These are phyloP conservation scores for Suricata suricatta DNA, from an alignment of 2,113 vertebrate species.

Conservation along the genomic window DNA sequence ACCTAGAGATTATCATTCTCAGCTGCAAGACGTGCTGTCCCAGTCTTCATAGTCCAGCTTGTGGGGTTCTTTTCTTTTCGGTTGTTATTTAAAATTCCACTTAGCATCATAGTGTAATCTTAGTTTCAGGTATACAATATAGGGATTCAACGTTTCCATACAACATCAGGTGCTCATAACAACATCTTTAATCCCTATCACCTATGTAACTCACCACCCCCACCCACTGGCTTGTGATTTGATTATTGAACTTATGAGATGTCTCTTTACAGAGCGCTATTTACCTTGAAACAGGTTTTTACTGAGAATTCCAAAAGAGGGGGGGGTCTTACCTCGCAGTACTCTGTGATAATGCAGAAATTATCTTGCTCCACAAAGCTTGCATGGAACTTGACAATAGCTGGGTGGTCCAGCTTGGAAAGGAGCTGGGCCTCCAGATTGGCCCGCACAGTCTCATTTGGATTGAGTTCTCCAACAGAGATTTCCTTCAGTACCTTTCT, in stretches of 20 bases:
- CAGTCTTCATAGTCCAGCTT: not conserved
- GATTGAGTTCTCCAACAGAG: slow-evolving; percentile 87
- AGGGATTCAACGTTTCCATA: not conserved
- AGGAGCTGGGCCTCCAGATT: slow-evolving; percentile 91
- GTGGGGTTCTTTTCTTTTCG: not conserved
- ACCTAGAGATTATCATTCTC: not conserved
- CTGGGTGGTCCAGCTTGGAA: slow-evolving; percentile 89
- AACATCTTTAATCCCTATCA: not conserved
- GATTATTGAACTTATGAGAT: not conserved
- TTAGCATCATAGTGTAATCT: not conserved
- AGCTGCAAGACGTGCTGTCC: not conserved
- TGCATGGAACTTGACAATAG: slow-evolving; percentile 90
- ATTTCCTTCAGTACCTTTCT: slow-evolving; percentile 93
- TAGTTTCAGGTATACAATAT: not conserved
- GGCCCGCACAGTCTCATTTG: slow-evolving; percentile 90
- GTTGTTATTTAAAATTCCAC: not conserved
- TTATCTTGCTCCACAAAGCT: slow-evolving; percentile 89
- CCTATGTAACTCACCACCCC: not conserved
- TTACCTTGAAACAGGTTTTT: not conserved
- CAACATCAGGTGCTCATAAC: not conserved
- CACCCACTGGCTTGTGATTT: not conserved
- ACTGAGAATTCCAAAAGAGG: not conserved
- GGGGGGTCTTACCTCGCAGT: slow-evolving; percentile 89
- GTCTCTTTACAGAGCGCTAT: not conserved
- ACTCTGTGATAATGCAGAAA: slow-evolving; percentile 93